phyloP scores from a whole-genome alignment of 2,797 vertebrate species.

The Parauchenoglanis punctatus region DNA sequence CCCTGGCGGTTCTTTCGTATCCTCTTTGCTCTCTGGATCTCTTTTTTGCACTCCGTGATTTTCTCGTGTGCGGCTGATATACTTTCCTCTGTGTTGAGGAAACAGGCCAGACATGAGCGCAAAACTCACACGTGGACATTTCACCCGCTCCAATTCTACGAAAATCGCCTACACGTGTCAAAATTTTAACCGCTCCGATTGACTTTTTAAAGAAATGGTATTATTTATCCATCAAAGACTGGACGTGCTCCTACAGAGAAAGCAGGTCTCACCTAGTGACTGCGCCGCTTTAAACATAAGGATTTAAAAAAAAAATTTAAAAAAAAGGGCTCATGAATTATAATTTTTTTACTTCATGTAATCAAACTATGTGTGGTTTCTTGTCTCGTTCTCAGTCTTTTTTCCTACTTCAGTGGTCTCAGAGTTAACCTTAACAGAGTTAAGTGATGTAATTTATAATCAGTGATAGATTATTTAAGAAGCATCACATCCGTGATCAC shows the following conservation, averaged over 20 bases:
- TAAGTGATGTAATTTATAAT: background rate
- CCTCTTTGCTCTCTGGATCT: constrained; percentile 95
- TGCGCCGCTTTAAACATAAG: background rate
- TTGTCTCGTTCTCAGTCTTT: background rate
- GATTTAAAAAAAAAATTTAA: background rate
- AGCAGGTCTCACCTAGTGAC: background rate
- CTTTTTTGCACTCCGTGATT: constrained; percentile 97
- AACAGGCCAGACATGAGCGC: background rate
- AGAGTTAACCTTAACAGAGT: too few species aligned
- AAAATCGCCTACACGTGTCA: background rate
- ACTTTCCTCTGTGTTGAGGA: constrained; percentile 80
- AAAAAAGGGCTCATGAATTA: background rate
- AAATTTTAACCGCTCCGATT: background rate
- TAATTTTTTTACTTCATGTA: background rate
- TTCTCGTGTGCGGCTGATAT: constrained; percentile 95
- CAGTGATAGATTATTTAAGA: background rate
- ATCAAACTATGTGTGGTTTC: background rate
- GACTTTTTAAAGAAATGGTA: background rate
- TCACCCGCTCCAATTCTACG: background rate
- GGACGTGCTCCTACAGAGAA: background rate
- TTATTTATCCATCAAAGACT: background rate
- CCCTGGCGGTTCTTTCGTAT: constrained; percentile 98
- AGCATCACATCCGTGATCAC: background rate
- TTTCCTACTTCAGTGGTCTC: background rate
- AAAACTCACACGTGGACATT: background rate